Percentiles rank a stretch among this genome's conserved stretches.
Conservation (phyloP, 1,140 invertebrate genomes). For the Temnothorax nylanderi region DNA sequence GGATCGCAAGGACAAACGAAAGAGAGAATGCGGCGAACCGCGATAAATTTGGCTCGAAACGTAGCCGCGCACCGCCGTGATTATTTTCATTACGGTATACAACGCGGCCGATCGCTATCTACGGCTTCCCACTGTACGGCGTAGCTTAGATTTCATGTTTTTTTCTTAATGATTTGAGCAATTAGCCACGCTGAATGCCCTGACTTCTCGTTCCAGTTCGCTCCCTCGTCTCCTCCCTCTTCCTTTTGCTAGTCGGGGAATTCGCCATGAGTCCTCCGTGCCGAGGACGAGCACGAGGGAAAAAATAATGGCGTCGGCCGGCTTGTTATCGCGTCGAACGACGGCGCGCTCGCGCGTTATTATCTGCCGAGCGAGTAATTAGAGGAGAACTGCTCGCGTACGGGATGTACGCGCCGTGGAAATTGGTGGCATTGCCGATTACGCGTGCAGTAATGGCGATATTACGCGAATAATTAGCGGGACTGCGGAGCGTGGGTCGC, state of each 20-base stretch:
- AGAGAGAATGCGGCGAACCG: conserved; percentile 63
- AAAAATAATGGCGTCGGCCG: conserved; percentile 53
- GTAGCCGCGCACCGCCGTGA: conserved; percentile 79
- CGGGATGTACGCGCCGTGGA: conserved; percentile 5
- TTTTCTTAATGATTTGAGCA: conserved; percentile 86
- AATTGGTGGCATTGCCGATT: conserved; percentile 46
- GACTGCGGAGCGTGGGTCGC: conserved; percentile 39
- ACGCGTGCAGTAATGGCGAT: conserved; percentile 7
- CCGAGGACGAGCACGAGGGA: conserved; percentile 55
- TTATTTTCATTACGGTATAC: conserved; percentile 85
- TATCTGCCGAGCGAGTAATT: conserved; percentile 40
- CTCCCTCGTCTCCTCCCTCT: conserved; percentile 71
- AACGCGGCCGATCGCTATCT: conserved; percentile 80
- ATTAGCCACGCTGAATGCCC: conserved; percentile 85
- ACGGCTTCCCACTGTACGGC: conserved; percentile 81
- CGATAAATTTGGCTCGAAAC: conserved; percentile 72
- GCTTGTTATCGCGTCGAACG: conserved; percentile 62
- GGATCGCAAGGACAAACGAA: conserved; percentile 59
- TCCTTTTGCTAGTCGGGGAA: conserved; percentile 41
- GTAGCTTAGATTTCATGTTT: conserved; percentile 84
- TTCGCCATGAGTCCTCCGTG: conserved; percentile 49
- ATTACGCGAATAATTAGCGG: conserved; percentile 65
- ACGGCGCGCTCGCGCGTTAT: conserved; percentile 27
- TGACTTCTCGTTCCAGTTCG: conserved; percentile 82
- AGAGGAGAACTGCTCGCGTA: conserved; percentile 19